Conservation (phyloP, 2,888 invertebrate species). For the Barypeithes pellucidus region DNA sequence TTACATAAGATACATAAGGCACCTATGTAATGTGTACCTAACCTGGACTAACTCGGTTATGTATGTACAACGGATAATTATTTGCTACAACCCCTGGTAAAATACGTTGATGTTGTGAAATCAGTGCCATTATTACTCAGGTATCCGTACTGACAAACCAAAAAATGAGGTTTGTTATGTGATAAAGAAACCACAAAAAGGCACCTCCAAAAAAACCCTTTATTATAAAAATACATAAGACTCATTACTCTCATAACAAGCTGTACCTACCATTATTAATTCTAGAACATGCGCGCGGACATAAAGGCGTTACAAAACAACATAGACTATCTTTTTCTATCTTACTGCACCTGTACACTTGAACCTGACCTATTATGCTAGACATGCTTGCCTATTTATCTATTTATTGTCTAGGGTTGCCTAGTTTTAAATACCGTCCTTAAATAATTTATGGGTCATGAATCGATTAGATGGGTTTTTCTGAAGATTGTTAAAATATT, state of each 20-base stretch:
- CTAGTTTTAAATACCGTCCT: slow-evolving; percentile 33
- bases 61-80: no score
- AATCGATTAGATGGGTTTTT: slow-evolving; percentile 19
- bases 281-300: slow-evolving; percentile 61
- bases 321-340: slow-evolving; percentile 59
- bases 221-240: no score
- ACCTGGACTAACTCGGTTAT: no score
- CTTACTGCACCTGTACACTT: slow-evolving; percentile 69
- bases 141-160: no score
- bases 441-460: slow-evolving; percentile 37
- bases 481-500: not conserved
- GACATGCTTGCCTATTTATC: slow-evolving; percentile 58
- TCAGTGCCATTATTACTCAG: no score
- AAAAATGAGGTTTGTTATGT: no score
- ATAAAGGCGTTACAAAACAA: slow-evolving; percentile 55
- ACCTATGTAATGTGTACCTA: no score
- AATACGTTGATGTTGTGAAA: no score
- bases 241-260: slow-evolving; percentile 3
- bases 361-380: slow-evolving; percentile 71
- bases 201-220: no score
- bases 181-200: no score
- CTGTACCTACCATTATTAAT: not conserved
- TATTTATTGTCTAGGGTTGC: slow-evolving; percentile 43
- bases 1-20: no score
- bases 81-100: no score